Conservation (phyloP, 2,113 vertebrate species). For the Bujurquina vittata region DNA sequence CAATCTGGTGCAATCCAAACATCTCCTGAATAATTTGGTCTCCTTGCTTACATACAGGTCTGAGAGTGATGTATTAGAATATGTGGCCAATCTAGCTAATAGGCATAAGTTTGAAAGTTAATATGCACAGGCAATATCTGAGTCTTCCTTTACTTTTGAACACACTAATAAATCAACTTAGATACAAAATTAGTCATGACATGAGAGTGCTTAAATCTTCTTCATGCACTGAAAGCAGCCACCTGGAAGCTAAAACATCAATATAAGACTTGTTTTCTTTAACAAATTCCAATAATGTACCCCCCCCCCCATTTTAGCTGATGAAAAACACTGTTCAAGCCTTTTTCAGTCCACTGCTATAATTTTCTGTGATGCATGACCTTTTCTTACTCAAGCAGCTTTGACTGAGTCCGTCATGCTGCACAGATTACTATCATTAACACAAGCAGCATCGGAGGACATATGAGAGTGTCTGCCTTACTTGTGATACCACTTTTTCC, state of each 20-base stretch:
- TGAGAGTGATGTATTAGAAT: too few species aligned
- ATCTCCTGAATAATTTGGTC: too few species aligned
- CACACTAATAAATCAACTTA: not conserved
- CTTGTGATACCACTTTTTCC: conserved; percentile 90
- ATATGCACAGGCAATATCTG: too few species aligned
- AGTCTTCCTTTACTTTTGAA: not conserved
- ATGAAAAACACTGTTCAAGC: not conserved
- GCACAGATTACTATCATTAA: not conserved
- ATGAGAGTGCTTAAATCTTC: too few species aligned
- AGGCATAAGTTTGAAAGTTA: too few species aligned
- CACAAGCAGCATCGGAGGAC: not conserved
- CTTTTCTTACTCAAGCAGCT: too few species aligned
- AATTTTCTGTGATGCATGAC: not conserved
- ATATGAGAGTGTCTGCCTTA: conserved; percentile 70
- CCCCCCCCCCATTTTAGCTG: too few species aligned
- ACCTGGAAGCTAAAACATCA: not conserved
- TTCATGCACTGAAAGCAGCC: not conserved
- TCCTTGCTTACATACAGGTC: too few species aligned
- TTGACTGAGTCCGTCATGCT: not conserved
- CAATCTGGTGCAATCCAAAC: too few species aligned
- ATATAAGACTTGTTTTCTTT: not conserved
- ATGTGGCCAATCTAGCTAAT: too few species aligned
- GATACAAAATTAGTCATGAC: not conserved
- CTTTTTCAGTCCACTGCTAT: not conserved
- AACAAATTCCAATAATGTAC: not conserved